These are phyloP conservation scores for Idris sp. DNA, from an alignment of 1,140 invertebrate species.

Conservation along the genomic window DNA sequence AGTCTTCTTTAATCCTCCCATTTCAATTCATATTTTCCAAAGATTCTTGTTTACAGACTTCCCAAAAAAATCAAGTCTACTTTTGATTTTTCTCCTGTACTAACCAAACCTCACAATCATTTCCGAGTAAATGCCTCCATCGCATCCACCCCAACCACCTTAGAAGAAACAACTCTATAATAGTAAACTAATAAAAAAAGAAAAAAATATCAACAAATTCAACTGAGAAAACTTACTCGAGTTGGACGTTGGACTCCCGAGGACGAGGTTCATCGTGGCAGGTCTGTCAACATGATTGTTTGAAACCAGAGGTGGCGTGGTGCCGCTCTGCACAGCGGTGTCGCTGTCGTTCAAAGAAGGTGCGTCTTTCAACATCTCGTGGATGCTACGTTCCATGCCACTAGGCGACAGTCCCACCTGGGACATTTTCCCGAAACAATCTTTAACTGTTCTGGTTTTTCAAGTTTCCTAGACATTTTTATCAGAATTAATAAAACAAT, in stretches of 20 bases:
- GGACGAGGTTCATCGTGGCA: constrained; percentile 74
- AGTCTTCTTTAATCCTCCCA: no score
- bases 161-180: constrained; percentile 22
- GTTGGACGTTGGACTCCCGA: constrained; percentile 65
- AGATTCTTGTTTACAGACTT: no score
- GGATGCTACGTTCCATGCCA: constrained; percentile 85
- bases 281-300: constrained; percentile 76
- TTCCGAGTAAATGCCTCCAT: constrained; percentile 26
- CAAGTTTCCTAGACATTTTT: constrained; percentile 1
- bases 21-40: no score
- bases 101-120: constrained; percentile 30
- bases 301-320: constrained; percentile 74
- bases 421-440: constrained; percentile 67
- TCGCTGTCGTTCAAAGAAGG: constrained; percentile 88
- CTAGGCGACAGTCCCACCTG: constrained; percentile 70
- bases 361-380: constrained; percentile 92
- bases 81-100: constrained; percentile 9
- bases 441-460: no score
- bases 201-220: no score
- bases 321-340: constrained; percentile 86
- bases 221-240: constrained; percentile 68
- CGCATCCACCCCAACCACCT: constrained; percentile 34
- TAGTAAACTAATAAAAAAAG: not conserved
- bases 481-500: not conserved
- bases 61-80: no score